Conservation (phyloP, 2,113 vertebrate species). For the Channa argus region DNA sequence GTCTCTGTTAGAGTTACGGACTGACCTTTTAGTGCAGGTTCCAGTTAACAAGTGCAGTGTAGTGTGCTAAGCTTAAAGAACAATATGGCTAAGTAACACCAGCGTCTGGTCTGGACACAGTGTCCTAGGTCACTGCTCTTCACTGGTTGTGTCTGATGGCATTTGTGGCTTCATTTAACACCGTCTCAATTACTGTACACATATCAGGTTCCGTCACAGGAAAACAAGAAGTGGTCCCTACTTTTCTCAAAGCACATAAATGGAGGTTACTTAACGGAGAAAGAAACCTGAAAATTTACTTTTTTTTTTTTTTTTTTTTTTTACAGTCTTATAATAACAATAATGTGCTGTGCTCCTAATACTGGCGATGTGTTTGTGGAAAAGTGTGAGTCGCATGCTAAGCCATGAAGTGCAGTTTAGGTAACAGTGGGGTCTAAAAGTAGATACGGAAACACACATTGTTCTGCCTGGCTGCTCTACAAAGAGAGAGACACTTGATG, state of each 20-base stretch:
- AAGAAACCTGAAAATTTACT: neutral
- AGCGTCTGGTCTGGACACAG: slow-evolving; percentile 59
- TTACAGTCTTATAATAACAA: neutral
- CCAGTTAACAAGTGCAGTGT: slow-evolving; percentile 31
- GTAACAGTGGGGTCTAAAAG: slow-evolving; percentile 63
- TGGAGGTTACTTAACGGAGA: slow-evolving; percentile 40
- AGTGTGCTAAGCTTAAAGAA: slow-evolving; percentile 51
- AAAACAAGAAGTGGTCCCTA: slow-evolving; percentile 14
- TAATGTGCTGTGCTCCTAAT: neutral
- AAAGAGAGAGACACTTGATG: slow-evolving; percentile 64
- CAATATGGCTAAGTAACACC: slow-evolving; percentile 67
- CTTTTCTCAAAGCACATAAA: neutral
- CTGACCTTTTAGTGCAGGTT: slow-evolving; percentile 39
- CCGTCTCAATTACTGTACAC: slow-evolving; percentile 67
- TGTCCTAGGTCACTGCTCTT: slow-evolving; percentile 64
- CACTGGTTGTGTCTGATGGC: slow-evolving; percentile 57
- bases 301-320: too few relatives aligned
- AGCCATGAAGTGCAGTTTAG: slow-evolving; percentile 47
- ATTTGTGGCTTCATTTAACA: slow-evolving; percentile 68
- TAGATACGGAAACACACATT: slow-evolving; percentile 65
- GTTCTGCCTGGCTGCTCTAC: slow-evolving; percentile 68
- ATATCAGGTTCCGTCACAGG: slow-evolving; percentile 65
- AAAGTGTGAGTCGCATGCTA: slow-evolving; percentile 30
- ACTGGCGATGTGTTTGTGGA: slow-evolving; percentile 29
- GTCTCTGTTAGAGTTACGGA: slow-evolving; percentile 23